Base-by-base conservation (phyloP, 1,140 invertebrate species). In the Leguminivora glycinivorella region DNA sequence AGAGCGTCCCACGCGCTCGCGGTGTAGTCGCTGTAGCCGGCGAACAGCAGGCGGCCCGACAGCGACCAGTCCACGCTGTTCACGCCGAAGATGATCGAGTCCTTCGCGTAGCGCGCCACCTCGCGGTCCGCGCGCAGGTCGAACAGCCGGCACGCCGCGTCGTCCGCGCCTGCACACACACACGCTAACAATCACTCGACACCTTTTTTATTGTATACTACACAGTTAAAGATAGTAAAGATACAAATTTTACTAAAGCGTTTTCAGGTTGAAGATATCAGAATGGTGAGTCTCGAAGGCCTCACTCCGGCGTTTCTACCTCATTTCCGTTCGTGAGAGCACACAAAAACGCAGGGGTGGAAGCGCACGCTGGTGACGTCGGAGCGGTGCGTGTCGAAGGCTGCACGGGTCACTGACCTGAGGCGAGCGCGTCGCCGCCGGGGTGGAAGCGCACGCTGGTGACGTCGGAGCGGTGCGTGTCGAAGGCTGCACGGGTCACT, bases 361-460 rank as follows among this genome's bases (percentile, higher is more conserved):
- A n/a, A n/a, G n/a, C n/a, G n/a, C n/a, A n/a, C n/a, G n/a, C n/a
- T n/a, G n/a, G n/a, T n/a, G n/a, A n/a, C n/a, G n/a, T n/a, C n/a
- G n/a, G n/a, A n/a, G n/a, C n/a, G n/a, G n/a, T n/a, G n/a, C n/a
- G n/a, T n/a, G n/a, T n/a, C n/a, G n/a, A n/a, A n/a, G n/a, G n/a
- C n/a, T n/a, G n/a, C n/a, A n/a, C n/a, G n/a, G n/a, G n/a, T n/a
- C n/a, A n/a, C n/a, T n/a, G n/a, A n/a, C n/a, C 99, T n/a, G 98
- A 98, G 31, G 97, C 98, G 72, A 99, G 96, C 26, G 98, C 98
- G 93, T 99, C 99, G 60, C 99, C 99, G 91, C 98, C 98, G 17
- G 99, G 99, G 95, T 99, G 98, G 93, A 98, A 99, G 91, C 98
- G 95, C 67, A 99, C 98, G 84, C 97, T 98, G 92, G 99, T 99